Evolutionary conservation across 2,113 vertebrate genomes (phyloP), one percentile per base, ranked within the genome.

Genomic region (Phycodurus eques): DNA sequence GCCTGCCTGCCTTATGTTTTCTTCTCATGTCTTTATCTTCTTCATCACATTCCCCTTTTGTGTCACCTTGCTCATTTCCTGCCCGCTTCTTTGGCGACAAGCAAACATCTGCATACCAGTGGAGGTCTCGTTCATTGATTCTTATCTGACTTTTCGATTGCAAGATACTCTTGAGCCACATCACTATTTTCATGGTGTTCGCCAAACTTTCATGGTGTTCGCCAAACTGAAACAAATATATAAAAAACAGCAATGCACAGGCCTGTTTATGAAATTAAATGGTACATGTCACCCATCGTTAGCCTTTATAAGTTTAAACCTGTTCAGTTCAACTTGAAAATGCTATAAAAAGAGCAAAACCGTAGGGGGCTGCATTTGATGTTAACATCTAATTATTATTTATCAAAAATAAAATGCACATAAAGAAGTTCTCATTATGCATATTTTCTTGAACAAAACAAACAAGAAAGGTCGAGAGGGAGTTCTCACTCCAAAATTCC

Each of bases 131-230:
- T 65, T 9, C 71, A 74, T 88, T 64, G 78, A 84, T 82, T 73
- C 89, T 91, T 90, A 89, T 85, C 88, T 87, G 67, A 59, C 65
- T 70, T 53, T 67, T 80, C n/a, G 72, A 76, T 79, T 67, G 78
- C 75, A 70, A 56, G 77, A 80, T 72, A 86, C 78, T 75, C 83
- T 39, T 53, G 54, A 72, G 74, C 65, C 78, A 57, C 22, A 59
- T 87, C 80, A 83, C 66, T 71, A 61, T 71, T 86, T 82, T 70
- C 66, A 75, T 72, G 44, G n/a, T 67, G 73, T 39, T 39, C 83
- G 67, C 65, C 70, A 74, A 78, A 83, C 65, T 73, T 82, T 70
- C 66, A 75, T 72, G 44, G n/a, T 67, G 73, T 39, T 39, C 83
- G 67, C 65, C 70, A 74, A 78, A 83, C 65, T 73, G 63, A 54